phyloP scores from a whole-genome alignment of 2,797 vertebrate genomes.

The Myotis daubentonii region DNA sequence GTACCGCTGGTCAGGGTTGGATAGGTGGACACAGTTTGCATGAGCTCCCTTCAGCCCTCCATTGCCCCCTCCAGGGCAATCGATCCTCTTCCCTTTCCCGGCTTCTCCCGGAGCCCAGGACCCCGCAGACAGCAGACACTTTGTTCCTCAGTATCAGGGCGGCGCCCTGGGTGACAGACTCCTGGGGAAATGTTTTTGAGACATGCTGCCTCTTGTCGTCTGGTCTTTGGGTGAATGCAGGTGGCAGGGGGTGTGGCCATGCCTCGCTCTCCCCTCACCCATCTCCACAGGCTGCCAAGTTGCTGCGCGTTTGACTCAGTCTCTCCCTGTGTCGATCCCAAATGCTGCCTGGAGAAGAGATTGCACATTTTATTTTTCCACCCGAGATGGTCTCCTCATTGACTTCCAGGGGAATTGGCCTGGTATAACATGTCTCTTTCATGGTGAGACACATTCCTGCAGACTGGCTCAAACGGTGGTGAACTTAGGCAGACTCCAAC shows the following conservation, averaged over 20 bases:
- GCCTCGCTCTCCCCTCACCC: background rate
- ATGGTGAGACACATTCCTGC: slow-evolving; percentile 55
- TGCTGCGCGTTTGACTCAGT: background rate
- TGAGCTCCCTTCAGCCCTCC: background rate
- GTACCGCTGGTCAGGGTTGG: background rate
- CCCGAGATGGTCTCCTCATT: slow-evolving; percentile 5
- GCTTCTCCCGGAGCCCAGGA: background rate
- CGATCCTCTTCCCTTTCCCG: background rate
- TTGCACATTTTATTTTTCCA: slow-evolving; percentile 54
- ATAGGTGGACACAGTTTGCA: too few relatives aligned
- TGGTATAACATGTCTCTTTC: slow-evolving; percentile 56
- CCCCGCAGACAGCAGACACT: background rate
- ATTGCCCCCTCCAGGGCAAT: background rate
- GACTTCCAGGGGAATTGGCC: background rate
- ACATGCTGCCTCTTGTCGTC: background rate
- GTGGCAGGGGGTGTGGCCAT: fast-evolving
- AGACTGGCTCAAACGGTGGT: background rate
- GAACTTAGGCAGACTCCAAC: background rate
- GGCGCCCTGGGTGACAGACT: background rate
- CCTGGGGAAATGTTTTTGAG: background rate
- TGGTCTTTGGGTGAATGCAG: background rate
- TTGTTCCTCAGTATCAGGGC: fast-evolving
- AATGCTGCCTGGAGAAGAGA: slow-evolving; percentile 5
- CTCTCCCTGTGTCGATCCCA: background rate
- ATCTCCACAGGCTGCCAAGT: background rate